A percentile compares a stretch with the other conserved stretches of the same genome.
phyloP scores from a whole-genome alignment of 1,140 invertebrate species.

The Philaenus spumarius region DNA sequence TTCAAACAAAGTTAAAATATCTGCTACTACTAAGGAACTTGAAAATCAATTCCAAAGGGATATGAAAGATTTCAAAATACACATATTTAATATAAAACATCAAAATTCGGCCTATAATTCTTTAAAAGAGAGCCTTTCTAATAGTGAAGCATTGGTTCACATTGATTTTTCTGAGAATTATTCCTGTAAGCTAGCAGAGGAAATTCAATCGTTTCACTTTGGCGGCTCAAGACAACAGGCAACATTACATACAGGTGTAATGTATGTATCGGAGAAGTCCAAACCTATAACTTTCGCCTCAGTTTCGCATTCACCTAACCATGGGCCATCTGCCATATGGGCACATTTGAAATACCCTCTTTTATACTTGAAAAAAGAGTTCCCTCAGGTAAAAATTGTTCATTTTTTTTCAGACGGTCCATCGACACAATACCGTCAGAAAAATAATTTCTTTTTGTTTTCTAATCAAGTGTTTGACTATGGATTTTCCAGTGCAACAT shows the following conservation, averaged over 20 bases:
- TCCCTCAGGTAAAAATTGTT: slow-evolving; percentile 17
- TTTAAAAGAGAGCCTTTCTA: no score
- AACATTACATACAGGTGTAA: no score
- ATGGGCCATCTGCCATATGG: slow-evolving; percentile 36
- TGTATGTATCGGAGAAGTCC: slow-evolving; percentile 32
- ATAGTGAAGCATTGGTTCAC: no score
- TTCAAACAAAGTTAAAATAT: no score
- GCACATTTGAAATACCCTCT: slow-evolving; percentile 35
- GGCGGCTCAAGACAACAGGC: slow-evolving; percentile 32
- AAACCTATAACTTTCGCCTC: slow-evolving; percentile 35
- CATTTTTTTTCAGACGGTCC: slow-evolving; percentile 27
- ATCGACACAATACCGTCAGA: slow-evolving; percentile 24
- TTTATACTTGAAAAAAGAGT: slow-evolving; percentile 27
- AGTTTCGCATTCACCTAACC: slow-evolving; percentile 34
- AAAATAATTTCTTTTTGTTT: slow-evolving; percentile 17
- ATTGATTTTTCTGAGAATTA: no score
- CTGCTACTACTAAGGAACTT: no score
- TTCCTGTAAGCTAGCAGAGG: slow-evolving; percentile 34
- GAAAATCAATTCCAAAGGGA: no score
- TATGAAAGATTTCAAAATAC: no score
- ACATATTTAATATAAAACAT: no score
- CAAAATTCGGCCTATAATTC: no score
- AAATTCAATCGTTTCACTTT: no score
- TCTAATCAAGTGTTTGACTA: slow-evolving; percentile 22
- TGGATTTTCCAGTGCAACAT: slow-evolving; percentile 31